Conservation (phyloP, 2,113 vertebrate species). For the Festucalex cinctus region DNA sequence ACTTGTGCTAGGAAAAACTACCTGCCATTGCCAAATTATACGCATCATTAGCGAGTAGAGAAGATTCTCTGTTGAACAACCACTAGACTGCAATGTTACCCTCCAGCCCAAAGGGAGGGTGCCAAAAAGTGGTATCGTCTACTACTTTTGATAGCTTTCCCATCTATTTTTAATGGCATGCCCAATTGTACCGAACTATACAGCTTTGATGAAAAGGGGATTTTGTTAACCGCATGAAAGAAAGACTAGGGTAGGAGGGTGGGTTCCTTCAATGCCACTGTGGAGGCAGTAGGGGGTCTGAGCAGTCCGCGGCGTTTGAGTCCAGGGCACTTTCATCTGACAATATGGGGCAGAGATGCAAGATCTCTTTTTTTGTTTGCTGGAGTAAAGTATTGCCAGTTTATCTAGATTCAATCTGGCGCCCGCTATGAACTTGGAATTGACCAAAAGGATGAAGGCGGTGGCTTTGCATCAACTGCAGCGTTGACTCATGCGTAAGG, state of each 20-base stretch:
- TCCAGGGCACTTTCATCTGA: conserved; percentile 56
- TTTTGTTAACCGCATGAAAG: not conserved
- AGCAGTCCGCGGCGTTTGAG: conserved; percentile 56
- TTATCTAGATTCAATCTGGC: conserved; percentile 46
- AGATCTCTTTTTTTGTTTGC: conserved; percentile 42
- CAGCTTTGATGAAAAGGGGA: not conserved
- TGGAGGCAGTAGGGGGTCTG: conserved; percentile 16
- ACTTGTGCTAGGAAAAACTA: too few relatives aligned
- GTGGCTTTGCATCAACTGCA: not conserved
- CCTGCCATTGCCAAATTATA: too few relatives aligned
- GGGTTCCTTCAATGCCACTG: conserved; percentile 22
- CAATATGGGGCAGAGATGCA: conserved; percentile 51
- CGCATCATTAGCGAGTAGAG: not conserved
- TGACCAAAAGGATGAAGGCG: conserved; percentile 13
- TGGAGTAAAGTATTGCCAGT: conserved; percentile 30
- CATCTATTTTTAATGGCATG: not conserved
- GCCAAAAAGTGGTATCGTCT: not conserved
- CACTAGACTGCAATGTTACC: too few relatives aligned
- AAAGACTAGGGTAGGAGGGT: not conserved
- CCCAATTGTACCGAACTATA: not conserved
- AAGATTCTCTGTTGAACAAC: not conserved
- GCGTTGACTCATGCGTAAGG: not conserved
- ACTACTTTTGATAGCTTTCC: not conserved
- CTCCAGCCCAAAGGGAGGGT: too few relatives aligned
- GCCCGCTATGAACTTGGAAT: conserved; percentile 25